Evolutionary conservation across 2,888 invertebrate species (phyloP).

Genomic region (Salticus scenicus): DNA sequence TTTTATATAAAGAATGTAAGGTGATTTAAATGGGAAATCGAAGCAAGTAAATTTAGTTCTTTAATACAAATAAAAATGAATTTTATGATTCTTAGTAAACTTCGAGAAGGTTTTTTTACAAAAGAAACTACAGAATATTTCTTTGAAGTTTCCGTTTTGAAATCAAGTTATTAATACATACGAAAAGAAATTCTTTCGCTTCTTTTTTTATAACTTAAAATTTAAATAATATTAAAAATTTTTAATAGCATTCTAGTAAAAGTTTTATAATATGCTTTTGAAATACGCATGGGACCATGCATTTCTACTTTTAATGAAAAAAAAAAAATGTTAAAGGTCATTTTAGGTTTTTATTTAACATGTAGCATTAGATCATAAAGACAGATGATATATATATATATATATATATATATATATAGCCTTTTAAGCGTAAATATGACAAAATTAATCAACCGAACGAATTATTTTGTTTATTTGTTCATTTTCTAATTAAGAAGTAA

Average conservation of each 20-base stretch:
- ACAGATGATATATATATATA: no score
- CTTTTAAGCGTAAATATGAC: no score
- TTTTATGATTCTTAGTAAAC: not conserved
- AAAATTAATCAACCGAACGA: no score
- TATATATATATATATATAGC: no score
- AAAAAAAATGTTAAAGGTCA: no score
- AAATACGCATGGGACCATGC: no score
- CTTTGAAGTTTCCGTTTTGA: conserved; percentile 1
- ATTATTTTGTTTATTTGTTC: no score
- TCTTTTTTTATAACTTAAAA: not conserved
- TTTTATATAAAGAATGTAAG: not conserved
- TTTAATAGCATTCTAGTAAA: not conserved
- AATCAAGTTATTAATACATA: not conserved
- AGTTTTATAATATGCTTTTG: not conserved
- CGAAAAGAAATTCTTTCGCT: not conserved
- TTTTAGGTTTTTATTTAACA: no score
- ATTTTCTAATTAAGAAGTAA: no score
- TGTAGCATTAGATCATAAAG: no score
- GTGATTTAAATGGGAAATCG: not conserved
- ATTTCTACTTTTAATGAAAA: no score
- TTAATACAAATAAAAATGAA: not conserved
- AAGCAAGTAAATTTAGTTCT: not conserved
- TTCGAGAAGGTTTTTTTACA: not conserved
- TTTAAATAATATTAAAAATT: not conserved
- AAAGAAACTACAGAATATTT: not conserved